A percentile compares a stretch with the other conserved stretches of the same genome.
These are phyloP conservation scores for Phyllotreta cruciferae DNA, from an alignment of 2,888 invertebrate genomes.

Conservation along the genomic window DNA sequence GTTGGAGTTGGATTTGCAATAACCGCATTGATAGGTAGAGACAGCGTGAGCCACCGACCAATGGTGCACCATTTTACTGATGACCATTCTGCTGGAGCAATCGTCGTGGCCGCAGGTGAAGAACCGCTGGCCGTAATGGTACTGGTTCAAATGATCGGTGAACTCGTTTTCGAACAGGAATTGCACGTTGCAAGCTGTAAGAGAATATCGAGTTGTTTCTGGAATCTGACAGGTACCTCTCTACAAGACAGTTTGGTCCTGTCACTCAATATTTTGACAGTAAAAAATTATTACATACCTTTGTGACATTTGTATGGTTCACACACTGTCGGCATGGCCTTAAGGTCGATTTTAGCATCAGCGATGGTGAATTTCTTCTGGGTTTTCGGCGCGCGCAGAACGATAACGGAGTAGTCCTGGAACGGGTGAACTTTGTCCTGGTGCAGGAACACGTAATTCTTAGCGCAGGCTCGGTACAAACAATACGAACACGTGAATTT, in stretches of 20 bases:
- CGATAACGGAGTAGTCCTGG: slow-evolving; percentile 40
- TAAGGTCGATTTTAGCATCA: slow-evolving; percentile 41
- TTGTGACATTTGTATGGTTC: slow-evolving; percentile 48
- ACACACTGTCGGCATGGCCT: slow-evolving; percentile 44
- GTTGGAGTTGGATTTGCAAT: slow-evolving; percentile 40
- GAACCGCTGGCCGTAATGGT: slow-evolving; percentile 51
- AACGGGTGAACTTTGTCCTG: slow-evolving; percentile 55
- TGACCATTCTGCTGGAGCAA: slow-evolving; percentile 31
- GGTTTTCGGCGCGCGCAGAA: slow-evolving; percentile 43
- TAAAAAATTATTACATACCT: slow-evolving; percentile 38
- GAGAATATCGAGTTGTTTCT: slow-evolving; percentile 1
- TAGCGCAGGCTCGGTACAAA: slow-evolving; percentile 70
- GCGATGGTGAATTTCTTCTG: slow-evolving; percentile 44
- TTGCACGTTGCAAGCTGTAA: slow-evolving; percentile 42
- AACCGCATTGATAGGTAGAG: slow-evolving; percentile 53
- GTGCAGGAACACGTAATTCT: slow-evolving; percentile 69
- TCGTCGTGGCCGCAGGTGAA: slow-evolving; percentile 42
- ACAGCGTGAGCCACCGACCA: slow-evolving; percentile 58
- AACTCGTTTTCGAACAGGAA: slow-evolving; percentile 48
- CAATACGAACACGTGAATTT: slow-evolving; percentile 71
- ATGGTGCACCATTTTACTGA: slow-evolving; percentile 61
- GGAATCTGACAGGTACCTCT: not conserved
- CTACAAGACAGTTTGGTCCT: not conserved
- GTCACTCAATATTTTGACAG: not conserved
- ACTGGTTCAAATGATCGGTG: slow-evolving; percentile 52